Percentiles rank a stretch among this genome's conserved stretches.
These are phyloP conservation scores for Hippocampus comes DNA, from an alignment of 2,113 vertebrate species.

Conservation along the genomic window DNA sequence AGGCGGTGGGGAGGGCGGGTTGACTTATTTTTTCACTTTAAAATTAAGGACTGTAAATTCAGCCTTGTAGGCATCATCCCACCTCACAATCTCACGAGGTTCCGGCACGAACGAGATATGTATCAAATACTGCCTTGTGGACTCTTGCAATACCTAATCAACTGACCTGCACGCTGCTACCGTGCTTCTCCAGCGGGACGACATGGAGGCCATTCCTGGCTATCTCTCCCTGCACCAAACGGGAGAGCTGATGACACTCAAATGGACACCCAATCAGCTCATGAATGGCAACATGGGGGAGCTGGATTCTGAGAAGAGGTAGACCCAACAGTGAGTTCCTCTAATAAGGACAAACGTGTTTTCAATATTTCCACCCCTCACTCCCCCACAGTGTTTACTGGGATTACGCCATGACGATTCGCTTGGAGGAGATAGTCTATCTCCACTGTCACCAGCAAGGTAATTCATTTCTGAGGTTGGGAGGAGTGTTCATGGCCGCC, in stretches of 20 bases:
- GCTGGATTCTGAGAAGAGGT: slow-evolving; percentile 96
- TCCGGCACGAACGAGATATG: too few relatives aligned
- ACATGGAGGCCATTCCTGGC: slow-evolving; percentile 94
- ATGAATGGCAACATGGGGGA: slow-evolving; percentile 95
- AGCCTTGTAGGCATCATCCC: too few relatives aligned
- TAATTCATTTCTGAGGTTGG: slow-evolving; percentile 35
- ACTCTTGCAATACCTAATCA: not conserved
- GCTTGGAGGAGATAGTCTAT: slow-evolving; percentile 95
- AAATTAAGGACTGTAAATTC: too few relatives aligned
- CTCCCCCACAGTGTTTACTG: slow-evolving; percentile 83
- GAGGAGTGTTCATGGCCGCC: not conserved
- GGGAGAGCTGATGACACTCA: slow-evolving; percentile 92
- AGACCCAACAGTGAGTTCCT: not conserved
- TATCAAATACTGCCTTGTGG: too few relatives aligned
- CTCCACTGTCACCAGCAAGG: slow-evolving; percentile 98
- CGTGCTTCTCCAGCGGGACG: slow-evolving; percentile 78
- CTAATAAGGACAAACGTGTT: not conserved
- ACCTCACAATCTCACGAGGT: too few relatives aligned
- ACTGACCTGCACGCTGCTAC: not conserved
- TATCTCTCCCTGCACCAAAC: slow-evolving; percentile 96
- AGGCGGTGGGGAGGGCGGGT: too few relatives aligned
- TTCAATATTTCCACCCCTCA: not conserved
- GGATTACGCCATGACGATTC: slow-evolving; percentile 98
- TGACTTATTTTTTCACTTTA: not conserved
- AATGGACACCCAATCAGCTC: slow-evolving; percentile 98